Percentiles rank a stretch among this genome's conserved stretches.
Conservation (phyloP, 2,888 invertebrate species). For the Drosophila mercatorum region DNA sequence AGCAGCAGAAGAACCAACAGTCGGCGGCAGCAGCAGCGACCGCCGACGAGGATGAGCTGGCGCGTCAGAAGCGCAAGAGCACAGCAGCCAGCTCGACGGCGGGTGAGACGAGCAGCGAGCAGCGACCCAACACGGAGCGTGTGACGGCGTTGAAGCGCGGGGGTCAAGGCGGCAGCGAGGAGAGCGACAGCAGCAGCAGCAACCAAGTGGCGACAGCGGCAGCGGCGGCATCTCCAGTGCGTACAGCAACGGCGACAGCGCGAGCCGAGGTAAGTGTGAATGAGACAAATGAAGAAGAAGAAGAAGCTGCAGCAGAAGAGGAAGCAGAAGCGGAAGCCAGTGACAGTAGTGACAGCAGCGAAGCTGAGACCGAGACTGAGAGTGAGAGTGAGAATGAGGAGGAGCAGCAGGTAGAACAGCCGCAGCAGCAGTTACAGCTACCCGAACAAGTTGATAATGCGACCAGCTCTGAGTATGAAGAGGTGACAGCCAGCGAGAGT, state of each 20-base stretch:
- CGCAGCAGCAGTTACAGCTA: not conserved
- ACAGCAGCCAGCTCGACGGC: constrained; percentile 83
- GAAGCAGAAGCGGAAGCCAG: constrained; percentile 37
- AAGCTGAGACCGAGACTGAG: constrained; percentile 38
- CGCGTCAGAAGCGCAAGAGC: constrained; percentile 94
- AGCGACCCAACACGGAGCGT: constrained; percentile 86
- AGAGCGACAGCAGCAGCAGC: constrained; percentile 87
- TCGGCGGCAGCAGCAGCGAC: constrained; percentile 86
- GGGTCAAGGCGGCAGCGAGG: constrained; percentile 84
- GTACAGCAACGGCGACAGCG: constrained; percentile 89
- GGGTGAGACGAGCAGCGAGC: constrained; percentile 75
- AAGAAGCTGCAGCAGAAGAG: constrained; percentile 26
- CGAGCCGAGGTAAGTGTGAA: constrained; percentile 91
- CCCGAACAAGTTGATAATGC: constrained; percentile 6
- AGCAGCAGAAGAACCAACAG: constrained; percentile 84
- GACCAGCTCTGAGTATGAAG: constrained; percentile 59
- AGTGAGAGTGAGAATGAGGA: constrained; percentile 30
- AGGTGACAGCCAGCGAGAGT: constrained; percentile 64
- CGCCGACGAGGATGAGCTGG: constrained; percentile 92
- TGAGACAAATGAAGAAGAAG: constrained; percentile 81
- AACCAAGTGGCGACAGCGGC: constrained; percentile 78
- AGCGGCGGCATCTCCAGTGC: constrained; percentile 86
- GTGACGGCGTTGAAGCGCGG: constrained; percentile 85
- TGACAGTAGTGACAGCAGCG: constrained; percentile 58
- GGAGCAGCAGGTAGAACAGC: not conserved